Percentiles rank a stretch among this genome's conserved stretches.
phyloP scores from a whole-genome alignment of 2,113 vertebrate genomes.

The Merops nubicus region DNA sequence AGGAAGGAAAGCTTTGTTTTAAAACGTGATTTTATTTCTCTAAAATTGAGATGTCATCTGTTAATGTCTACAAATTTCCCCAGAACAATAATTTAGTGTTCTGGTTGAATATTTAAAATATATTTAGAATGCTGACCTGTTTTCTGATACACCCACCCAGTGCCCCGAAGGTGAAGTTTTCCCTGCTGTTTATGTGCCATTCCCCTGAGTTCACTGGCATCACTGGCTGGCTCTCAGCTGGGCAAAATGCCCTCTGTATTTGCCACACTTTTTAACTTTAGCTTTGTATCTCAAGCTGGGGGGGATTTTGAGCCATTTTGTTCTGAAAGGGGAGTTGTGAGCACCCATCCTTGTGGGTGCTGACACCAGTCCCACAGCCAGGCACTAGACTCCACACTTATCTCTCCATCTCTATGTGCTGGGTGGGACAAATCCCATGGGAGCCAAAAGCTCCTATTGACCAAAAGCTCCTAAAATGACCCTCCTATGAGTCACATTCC shows the following conservation, averaged over 20 bases:
- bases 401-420: not conserved
- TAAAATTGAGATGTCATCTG: not conserved
- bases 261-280: not conserved
- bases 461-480: not conserved
- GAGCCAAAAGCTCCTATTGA: not conserved
- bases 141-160: not conserved
- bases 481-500: not conserved
- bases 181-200: not conserved
- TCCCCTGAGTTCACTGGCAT: not conserved
- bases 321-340: not conserved
- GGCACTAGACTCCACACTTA: too few species aligned
- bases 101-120: not conserved
- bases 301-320: not conserved
- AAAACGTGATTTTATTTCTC: not conserved
- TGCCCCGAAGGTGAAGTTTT: not conserved
- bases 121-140: not conserved
- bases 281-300: not conserved
- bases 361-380: too few species aligned
- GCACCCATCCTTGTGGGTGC: not conserved
- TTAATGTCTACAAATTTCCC: not conserved
- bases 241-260: not conserved
- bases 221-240: not conserved
- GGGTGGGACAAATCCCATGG: rapidly evolving
- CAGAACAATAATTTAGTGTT: not conserved
- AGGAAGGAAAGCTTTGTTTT: not conserved